Evolutionary conservation across 2,113 vertebrate genomes (phyloP).

Genomic region (Hylia prasina): DNA sequence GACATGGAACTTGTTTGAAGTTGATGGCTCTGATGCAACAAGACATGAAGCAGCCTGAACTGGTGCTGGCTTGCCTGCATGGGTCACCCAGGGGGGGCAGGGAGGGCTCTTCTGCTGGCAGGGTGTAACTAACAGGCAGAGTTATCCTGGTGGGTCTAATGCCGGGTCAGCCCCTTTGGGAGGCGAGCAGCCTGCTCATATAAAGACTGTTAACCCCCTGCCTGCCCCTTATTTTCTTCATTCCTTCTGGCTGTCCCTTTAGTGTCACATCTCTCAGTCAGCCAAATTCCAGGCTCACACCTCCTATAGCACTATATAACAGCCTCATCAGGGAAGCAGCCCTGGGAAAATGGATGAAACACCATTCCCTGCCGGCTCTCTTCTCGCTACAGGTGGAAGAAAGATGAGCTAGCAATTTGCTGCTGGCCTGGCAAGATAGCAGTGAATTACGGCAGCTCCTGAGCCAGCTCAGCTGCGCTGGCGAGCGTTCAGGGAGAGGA

Average conservation of each 20-base stretch:
- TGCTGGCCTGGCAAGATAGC: constrained; percentile 41
- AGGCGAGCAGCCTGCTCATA: accelerated
- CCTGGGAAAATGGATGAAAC: constrained; percentile 3
- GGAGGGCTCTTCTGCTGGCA: not conserved
- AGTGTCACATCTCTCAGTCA: not conserved
- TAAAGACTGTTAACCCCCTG: not conserved
- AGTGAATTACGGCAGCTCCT: constrained; percentile 30
- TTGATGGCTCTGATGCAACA: not conserved
- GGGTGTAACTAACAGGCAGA: not conserved
- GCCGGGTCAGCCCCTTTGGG: not conserved
- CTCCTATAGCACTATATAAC: not conserved
- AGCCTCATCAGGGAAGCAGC: not conserved
- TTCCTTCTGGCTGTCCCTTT: not conserved
- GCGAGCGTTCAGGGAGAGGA: constrained; percentile 3
- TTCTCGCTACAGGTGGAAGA: constrained; percentile 45
- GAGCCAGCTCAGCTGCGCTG: constrained; percentile 54
- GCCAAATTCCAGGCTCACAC: not conserved
- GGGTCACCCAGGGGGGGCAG: not conserved
- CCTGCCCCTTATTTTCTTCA: not conserved
- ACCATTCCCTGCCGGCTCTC: not conserved
- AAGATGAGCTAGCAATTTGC: constrained; percentile 55
- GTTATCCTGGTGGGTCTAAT: not conserved
- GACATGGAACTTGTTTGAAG: not conserved
- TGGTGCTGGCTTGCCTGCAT: not conserved
- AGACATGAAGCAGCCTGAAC: not conserved